A percentile compares a stretch with the other conserved stretches of the same genome.
phyloP scores from a whole-genome alignment of 2,113 vertebrate species.

The Circaetus cinerascens region DNA sequence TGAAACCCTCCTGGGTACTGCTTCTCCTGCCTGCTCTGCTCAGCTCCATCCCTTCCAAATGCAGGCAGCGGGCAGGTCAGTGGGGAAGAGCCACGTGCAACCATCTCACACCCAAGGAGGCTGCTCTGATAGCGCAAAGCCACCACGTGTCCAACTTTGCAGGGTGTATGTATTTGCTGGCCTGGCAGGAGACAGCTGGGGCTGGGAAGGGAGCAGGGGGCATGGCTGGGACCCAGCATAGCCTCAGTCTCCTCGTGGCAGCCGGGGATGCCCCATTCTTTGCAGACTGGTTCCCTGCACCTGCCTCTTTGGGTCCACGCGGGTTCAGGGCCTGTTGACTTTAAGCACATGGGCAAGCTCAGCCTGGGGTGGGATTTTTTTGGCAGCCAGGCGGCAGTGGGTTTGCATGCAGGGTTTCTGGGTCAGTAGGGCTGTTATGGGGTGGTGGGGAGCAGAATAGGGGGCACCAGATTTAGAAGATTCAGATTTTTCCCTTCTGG shows the following conservation, averaged over 20 bases:
- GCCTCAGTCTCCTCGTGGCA: accelerated
- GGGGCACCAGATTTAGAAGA: not conserved
- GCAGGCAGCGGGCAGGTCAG: not conserved
- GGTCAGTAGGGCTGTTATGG: not conserved
- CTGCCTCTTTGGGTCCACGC: accelerated
- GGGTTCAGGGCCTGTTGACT: too few relatives aligned
- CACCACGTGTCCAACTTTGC: accelerated
- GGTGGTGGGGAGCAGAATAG: accelerated
- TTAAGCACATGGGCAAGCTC: not conserved
- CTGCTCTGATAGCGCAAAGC: not conserved
- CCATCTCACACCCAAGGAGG: not conserved
- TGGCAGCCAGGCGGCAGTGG: not conserved
- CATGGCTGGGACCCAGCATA: not conserved
- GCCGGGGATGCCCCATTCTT: not conserved
- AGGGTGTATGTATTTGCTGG: not conserved
- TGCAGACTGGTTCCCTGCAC: not conserved
- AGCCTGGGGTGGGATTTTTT: not conserved
- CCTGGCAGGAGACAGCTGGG: not conserved
- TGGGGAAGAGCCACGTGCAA: too few relatives aligned
- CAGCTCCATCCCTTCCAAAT: not conserved
- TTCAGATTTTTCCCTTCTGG: not conserved
- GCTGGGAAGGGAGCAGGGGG: not conserved
- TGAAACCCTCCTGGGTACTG: not conserved
- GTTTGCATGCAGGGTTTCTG: not conserved
- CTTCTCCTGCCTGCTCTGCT: not conserved